Evolutionary conservation across 2,797 vertebrate species (phyloP).

Genomic region (Acrossocheilus wenchowensis): DNA sequence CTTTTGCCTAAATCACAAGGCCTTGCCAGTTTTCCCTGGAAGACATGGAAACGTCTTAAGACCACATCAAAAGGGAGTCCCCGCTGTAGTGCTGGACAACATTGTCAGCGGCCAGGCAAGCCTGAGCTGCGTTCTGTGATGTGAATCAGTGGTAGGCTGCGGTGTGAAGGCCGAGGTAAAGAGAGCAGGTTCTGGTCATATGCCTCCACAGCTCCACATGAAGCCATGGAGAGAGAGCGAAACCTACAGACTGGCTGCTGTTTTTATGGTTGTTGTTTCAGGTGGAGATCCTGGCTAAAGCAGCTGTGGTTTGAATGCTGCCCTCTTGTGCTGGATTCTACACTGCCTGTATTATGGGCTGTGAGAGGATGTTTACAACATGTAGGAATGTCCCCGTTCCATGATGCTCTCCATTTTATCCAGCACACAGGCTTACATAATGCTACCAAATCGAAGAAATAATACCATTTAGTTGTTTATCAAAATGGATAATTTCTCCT

Average conservation of each 20-base stretch:
- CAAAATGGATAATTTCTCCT: background rate
- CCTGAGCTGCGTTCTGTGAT: slow-evolving; percentile 86
- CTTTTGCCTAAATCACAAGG: slow-evolving; percentile 39
- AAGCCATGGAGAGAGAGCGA: slow-evolving; percentile 69
- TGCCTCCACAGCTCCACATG: slow-evolving; percentile 65
- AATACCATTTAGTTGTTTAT: background rate
- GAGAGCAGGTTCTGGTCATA: slow-evolving; percentile 10
- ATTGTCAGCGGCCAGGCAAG: slow-evolving; percentile 76
- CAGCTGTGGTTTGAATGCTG: slow-evolving; percentile 78
- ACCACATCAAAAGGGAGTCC: slow-evolving; percentile 87
- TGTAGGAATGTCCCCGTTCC: background rate
- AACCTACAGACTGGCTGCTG: slow-evolving; percentile 76
- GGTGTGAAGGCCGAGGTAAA: slow-evolving; percentile 27
- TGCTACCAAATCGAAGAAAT: background rate
- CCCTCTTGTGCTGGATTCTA: slow-evolving; percentile 78
- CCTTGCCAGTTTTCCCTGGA: slow-evolving; percentile 67
- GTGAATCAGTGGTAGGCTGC: slow-evolving; percentile 69
- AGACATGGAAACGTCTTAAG: slow-evolving; percentile 82
- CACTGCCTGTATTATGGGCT: slow-evolving; percentile 63
- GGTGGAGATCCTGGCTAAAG: slow-evolving; percentile 71
- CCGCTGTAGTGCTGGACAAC: slow-evolving; percentile 84
- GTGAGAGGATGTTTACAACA: background rate
- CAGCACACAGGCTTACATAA: background rate
- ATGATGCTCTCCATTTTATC: background rate
- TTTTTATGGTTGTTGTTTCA: slow-evolving; percentile 82